Base-by-base conservation (phyloP, 2,797 vertebrate species). In the Lithobates sylvaticus region DNA sequence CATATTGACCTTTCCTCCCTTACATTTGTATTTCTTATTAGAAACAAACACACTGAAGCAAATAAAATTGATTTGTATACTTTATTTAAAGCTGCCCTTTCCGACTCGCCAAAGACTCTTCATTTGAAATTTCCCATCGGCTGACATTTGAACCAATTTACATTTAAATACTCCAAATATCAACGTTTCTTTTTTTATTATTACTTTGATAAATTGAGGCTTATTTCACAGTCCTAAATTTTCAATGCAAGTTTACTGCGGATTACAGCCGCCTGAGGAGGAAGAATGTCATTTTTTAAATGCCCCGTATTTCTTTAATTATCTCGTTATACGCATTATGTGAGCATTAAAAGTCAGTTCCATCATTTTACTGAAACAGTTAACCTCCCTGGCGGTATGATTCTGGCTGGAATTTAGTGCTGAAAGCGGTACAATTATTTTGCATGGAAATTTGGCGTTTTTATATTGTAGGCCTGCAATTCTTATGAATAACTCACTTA, bases 81-180 rank as follows among this genome's bases (percentile, higher is more conserved):
- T 81, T 71, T 71, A 71, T 58, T 39, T 81, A 5, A 58, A 34
- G 47, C 26, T 27, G 68, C 69, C 47, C 18, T 81, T 80, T 69
- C 21, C 61, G 6, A 65, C 61, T 26, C 50, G 15, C 50, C 16
- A 3, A 54, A 18, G 3, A 16, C 50, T 16, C 23, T 26, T 23
- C 9, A 65, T 65, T 65, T 65, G 1, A 26, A 65, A 65, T 65
- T 8, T 65, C 12, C 61, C 23, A 26, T 65, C 10, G 21, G 61
- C 61, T 65, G 78, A 81, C 68, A 81, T 81, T 72, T 72, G 10
- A n/a, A 54, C 27, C 78, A 71, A 70, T 70, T 69, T 80, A 50
- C 67, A 68, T 78, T 67, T 44, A 67, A 78, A 13, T 23, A 10
- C 77, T 79, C 26, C 44, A 50, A 47, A 26, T 15, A 27, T 50